phyloP scores from a whole-genome alignment of 2,888 invertebrate genomes.

The Carterocephalus palaemon region DNA sequence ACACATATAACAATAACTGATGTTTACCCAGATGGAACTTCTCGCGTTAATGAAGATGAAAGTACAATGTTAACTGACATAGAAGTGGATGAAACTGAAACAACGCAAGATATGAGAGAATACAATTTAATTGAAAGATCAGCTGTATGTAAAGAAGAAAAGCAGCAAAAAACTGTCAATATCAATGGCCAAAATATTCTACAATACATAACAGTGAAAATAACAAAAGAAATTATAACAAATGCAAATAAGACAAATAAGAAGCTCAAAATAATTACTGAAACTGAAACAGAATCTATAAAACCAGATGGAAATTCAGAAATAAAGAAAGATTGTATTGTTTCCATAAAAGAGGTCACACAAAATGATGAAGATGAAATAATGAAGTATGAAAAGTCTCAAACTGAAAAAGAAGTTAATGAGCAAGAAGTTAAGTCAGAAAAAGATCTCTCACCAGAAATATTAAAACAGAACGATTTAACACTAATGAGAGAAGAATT shows the following conservation, averaged over 20 bases:
- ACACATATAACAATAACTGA: slow-evolving; percentile 33
- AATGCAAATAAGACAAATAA: neutral
- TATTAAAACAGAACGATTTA: too few species aligned
- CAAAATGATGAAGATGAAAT: slow-evolving; percentile 6
- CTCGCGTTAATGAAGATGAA: slow-evolving; percentile 28
- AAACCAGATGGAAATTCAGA: slow-evolving; percentile 9
- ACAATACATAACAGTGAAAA: slow-evolving; percentile 15
- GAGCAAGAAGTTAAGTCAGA: neutral
- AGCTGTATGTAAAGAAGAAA: slow-evolving; percentile 18
- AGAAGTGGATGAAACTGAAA: slow-evolving; percentile 26
- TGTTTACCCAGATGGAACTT: slow-evolving; percentile 32
- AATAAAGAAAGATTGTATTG: neutral
- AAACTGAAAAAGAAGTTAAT: neutral
- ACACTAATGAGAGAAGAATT: too few species aligned
- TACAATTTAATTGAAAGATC: slow-evolving; percentile 29
- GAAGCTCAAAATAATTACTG: slow-evolving; percentile 7
- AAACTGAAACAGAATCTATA: slow-evolving; percentile 6
- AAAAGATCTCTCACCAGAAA: too few species aligned
- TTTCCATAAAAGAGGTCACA: neutral
- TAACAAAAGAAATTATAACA: slow-evolving; percentile 6
- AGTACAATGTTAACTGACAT: slow-evolving; percentile 32
- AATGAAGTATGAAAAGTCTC: neutral
- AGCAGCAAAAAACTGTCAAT: slow-evolving; percentile 17
- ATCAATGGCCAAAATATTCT: slow-evolving; percentile 21
- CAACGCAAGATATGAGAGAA: slow-evolving; percentile 20